Evolutionary conservation across 2,797 vertebrate genomes (phyloP), one percentile per base, ranked within the genome.

Genomic region (Urocyon cinereoargenteus): DNA sequence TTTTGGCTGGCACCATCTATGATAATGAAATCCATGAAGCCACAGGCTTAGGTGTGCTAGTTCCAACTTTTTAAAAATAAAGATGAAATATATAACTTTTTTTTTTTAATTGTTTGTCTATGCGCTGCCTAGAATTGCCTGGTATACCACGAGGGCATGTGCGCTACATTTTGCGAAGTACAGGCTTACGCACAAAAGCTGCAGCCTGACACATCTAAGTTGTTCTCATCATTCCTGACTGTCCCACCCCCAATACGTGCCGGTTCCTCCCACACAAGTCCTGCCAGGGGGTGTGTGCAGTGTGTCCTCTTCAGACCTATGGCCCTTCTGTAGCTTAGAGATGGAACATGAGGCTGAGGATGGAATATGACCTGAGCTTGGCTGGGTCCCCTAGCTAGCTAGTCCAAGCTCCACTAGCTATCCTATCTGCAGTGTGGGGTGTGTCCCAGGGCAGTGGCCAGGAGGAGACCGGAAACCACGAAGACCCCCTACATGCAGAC

Each of bases 251-350:
- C 19, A 36, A 1, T 1, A 21, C 45, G 73, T 45, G 72, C 66
- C 51, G 55, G 59, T 13, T 66, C 61, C 14, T 64, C 34, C 49
- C 61, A 26, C n/a, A 36, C 40, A 6, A 22, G 22, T 6, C 59
- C 83, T 75, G 18, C 78, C 36, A n/a, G 72, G 66, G 26, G 36
- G 55, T 21, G 9, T 34, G 64, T 84, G 28, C 2, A 31, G n/a
- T 3, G 26, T 4, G 11, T 16, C 28, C 8, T 77, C 9, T 12
- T 16, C 49, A 40, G 24, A 36, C 6, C 19, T 2, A 1, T 0
- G 26, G n/a, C 19, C 45, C 68, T 59, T 61, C 14, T 49, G 21
- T 28, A 45, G 3, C 18, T 28, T 8, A 13, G 14, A 90, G 88
- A 45, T 13, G 0, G 36, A 57, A 21, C 21, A 21, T 1, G 19